A percentile compares a stretch with the other conserved stretches of the same genome.
Conservation (phyloP, 2,113 vertebrate genomes). For the Falco punctatus region DNA sequence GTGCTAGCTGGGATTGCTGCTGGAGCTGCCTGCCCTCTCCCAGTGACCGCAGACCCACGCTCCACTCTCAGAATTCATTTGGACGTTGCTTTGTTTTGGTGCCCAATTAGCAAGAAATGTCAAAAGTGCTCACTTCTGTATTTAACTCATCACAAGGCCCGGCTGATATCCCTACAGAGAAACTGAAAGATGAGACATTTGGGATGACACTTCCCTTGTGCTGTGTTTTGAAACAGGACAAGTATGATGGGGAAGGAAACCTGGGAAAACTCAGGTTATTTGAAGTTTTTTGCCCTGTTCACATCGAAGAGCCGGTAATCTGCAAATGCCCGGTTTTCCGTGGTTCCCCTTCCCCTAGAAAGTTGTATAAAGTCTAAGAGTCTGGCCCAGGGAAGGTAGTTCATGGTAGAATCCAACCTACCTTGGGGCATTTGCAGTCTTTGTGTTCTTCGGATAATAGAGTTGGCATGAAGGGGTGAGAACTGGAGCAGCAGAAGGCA, state of each 20-base stretch:
- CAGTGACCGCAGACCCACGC: background rate
- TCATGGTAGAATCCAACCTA: background rate
- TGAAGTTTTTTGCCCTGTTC: background rate
- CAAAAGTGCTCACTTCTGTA: background rate
- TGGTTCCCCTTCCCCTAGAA: background rate
- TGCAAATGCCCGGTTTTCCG: background rate
- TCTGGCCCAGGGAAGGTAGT: background rate
- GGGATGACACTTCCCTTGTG: background rate
- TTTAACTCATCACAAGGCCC: accelerated
- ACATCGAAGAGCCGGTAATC: background rate
- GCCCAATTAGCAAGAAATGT: background rate
- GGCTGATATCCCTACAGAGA: background rate
- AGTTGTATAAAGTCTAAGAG: background rate
- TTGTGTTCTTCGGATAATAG: background rate
- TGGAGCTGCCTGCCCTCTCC: background rate
- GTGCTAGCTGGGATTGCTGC: background rate
- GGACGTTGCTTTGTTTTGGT: background rate
- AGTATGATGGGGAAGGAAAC: background rate
- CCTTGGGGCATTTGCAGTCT: background rate
- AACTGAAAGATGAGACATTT: background rate
- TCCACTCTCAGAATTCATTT: background rate
- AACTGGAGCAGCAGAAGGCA: background rate
- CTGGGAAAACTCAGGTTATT: background rate
- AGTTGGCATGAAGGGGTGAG: background rate
- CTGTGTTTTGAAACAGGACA: background rate